These are phyloP conservation scores for Mormyrops boulengeri DNA, from an alignment of 2,797 vertebrate genomes.

Conservation along the genomic window DNA sequence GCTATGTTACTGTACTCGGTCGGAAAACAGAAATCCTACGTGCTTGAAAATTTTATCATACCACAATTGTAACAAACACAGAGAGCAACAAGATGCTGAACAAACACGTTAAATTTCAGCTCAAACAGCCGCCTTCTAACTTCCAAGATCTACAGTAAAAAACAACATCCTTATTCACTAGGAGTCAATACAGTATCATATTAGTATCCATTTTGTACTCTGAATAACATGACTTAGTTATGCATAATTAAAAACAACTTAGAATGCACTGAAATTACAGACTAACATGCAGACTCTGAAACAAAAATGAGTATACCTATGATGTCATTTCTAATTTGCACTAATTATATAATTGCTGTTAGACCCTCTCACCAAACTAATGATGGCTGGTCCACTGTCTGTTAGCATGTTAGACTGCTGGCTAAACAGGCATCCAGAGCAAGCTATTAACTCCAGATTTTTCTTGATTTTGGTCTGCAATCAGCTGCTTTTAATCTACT, in stretches of 20 bases:
- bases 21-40: background rate
- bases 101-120: background rate
- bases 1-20: background rate
- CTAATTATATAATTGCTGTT: background rate
- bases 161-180: background rate
- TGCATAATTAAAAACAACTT: background rate
- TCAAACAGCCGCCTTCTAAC: background rate
- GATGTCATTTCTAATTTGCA: background rate
- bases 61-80: background rate
- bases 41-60: background rate
- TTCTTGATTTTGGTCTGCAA: background rate
- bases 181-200: background rate
- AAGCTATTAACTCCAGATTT: background rate
- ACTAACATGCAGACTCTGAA: background rate
- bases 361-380: background rate
- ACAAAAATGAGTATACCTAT: background rate
- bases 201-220: background rate
- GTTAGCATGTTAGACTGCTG: background rate
- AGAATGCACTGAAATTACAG: background rate
- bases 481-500: background rate
- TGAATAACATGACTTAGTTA: background rate
- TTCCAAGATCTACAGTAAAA: background rate
- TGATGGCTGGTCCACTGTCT: background rate
- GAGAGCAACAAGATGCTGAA: background rate
- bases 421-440: background rate